Evolutionary conservation across 2,113 vertebrate genomes (phyloP).

Genomic region (Astur gentilis): DNA sequence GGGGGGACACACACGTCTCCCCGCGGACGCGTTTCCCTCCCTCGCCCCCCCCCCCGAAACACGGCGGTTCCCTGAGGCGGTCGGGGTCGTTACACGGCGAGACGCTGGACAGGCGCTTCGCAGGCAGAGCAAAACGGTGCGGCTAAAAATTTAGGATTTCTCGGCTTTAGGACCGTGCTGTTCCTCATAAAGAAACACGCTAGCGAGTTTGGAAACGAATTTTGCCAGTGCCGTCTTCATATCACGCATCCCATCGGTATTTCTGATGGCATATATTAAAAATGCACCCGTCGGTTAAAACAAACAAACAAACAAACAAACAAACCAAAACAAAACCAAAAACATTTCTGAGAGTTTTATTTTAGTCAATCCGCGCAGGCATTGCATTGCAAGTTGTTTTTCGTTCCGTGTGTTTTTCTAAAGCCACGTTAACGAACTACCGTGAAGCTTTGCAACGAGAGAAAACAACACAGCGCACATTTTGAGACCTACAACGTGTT

Average conservation of each 20-base stretch:
- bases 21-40: neutral
- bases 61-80: neutral
- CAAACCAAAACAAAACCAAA: neutral
- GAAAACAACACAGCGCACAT: neutral
- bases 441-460: neutral
- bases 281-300: neutral
- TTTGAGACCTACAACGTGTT: neutral
- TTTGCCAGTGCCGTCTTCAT: neutral
- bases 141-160: accelerated
- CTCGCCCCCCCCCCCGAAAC: neutral
- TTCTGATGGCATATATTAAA: neutral
- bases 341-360: neutral
- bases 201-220: neutral
- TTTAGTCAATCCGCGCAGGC: neutral
- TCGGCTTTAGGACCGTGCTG: neutral
- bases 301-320: neutral
- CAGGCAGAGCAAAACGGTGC: neutral
- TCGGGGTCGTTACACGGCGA: neutral
- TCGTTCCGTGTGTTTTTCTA: neutral
- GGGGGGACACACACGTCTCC: neutral
- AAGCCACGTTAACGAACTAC: neutral
- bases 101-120: neutral
- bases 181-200: neutral
- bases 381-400: neutral
- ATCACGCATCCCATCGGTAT: neutral